phyloP scores from a whole-genome alignment of 1,140 invertebrate species.

The Drosophila willistoni region DNA sequence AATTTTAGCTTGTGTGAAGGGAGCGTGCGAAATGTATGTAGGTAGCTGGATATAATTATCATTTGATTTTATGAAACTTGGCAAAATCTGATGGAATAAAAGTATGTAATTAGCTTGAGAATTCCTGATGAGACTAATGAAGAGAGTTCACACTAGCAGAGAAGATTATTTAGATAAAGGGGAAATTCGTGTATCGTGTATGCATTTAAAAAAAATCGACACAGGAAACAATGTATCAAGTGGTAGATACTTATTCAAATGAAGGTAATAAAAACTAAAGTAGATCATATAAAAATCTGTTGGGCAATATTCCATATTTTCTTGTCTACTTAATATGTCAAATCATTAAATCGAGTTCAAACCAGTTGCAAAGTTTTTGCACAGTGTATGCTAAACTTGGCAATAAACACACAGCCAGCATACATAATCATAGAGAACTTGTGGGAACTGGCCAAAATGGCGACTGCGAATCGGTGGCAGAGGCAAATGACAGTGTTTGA shows the following conservation, averaged over 20 bases:
- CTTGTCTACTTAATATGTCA: too few species aligned
- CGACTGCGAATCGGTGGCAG: slow-evolving; percentile 40
- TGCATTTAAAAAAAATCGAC: background rate
- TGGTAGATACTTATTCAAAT: too few species aligned
- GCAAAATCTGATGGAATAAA: background rate
- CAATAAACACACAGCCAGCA: slow-evolving; percentile 19
- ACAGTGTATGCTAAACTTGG: slow-evolving; percentile 27
- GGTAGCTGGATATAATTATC: background rate
- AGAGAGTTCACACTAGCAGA: background rate
- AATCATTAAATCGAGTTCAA: too few species aligned
- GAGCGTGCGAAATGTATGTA: background rate
- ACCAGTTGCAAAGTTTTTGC: slow-evolving; percentile 8
- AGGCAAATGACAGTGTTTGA: slow-evolving; percentile 76
- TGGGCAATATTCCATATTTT: too few species aligned
- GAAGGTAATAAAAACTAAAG: too few species aligned
- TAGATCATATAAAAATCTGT: too few species aligned
- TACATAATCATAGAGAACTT: slow-evolving; percentile 26
- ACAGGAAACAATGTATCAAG: too few species aligned
- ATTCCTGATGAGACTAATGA: background rate
- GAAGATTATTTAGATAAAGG: background rate
- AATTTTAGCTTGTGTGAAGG: slow-evolving; percentile 9
- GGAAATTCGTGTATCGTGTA: background rate
- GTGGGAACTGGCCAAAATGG: slow-evolving; percentile 30
- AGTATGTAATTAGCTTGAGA: background rate
- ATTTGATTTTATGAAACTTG: background rate